These are phyloP conservation scores for Muschampia staudingeri DNA, from an alignment of 2,888 invertebrate genomes.

Conservation along the genomic window DNA sequence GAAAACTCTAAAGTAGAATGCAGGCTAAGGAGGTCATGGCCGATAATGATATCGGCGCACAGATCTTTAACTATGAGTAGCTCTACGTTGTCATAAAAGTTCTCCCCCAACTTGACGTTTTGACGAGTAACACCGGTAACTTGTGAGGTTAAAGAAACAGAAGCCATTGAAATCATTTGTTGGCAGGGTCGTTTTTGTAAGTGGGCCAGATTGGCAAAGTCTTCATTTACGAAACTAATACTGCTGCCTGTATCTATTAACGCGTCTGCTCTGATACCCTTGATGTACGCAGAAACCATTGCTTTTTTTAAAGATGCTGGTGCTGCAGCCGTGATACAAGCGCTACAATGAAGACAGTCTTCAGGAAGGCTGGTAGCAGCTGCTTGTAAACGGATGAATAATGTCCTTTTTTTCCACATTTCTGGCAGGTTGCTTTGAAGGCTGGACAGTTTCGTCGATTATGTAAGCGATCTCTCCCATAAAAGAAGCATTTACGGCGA, in stretches of 20 bases:
- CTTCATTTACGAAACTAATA: slow-evolving; percentile 27
- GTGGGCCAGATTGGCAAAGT: background rate
- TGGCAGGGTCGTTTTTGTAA: background rate
- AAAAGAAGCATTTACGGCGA: background rate
- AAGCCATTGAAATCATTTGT: slow-evolving; percentile 9
- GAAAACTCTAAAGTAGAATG: background rate
- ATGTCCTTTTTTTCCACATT: slow-evolving; percentile 11
- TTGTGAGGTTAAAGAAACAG: background rate
- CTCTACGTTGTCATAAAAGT: background rate
- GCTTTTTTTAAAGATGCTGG: background rate
- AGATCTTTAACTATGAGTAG: slow-evolving; percentile 11
- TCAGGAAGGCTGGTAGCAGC: background rate
- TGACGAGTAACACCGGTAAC: background rate
- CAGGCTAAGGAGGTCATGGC: background rate
- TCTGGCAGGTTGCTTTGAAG: background rate
- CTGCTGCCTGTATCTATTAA: slow-evolving; percentile 20
- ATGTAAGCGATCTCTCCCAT: slow-evolving; percentile 1
- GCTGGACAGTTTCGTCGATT: background rate
- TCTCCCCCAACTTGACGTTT: background rate
- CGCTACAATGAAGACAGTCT: background rate
- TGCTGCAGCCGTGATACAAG: slow-evolving; percentile 3
- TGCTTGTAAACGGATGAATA: slow-evolving; percentile 7
- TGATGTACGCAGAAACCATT: background rate
- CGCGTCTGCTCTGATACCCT: slow-evolving; percentile 13
- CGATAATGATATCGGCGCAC: slow-evolving; percentile 19